Percentiles rank a stretch among this genome's conserved stretches.
phyloP scores from a whole-genome alignment of 2,888 invertebrate genomes.

The Pherbina coryleti region DNA sequence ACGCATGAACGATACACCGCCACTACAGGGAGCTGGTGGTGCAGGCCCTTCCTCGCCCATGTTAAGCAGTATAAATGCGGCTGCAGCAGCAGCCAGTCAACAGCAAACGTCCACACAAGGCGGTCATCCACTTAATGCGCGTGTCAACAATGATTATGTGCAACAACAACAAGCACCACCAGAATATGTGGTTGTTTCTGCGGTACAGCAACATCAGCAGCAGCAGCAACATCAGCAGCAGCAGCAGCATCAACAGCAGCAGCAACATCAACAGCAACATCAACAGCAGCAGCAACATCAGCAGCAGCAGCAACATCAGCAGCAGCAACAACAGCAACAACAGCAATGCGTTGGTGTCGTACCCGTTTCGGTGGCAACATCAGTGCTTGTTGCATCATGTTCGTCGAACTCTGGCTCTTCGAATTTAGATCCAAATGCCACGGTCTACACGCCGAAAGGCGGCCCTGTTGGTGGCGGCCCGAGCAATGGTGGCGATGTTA shows the following conservation, averaged over 20 bases:
- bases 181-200: slow-evolving; percentile 48
- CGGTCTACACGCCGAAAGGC: slow-evolving; percentile 89
- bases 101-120: slow-evolving; percentile 47
- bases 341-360: slow-evolving; percentile 54
- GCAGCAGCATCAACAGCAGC: slow-evolving; percentile 50
- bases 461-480: slow-evolving; percentile 67
- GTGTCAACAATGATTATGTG: slow-evolving; percentile 52
- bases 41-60: slow-evolving; percentile 67
- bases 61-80: slow-evolving; percentile 62
- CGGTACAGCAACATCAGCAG: slow-evolving; percentile 37
- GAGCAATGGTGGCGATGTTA: slow-evolving; percentile 51
- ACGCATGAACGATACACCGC: slow-evolving; percentile 72
- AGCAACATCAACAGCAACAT: slow-evolving; percentile 46
- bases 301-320: slow-evolving; percentile 45
- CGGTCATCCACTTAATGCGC: slow-evolving; percentile 57
- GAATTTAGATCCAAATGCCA: slow-evolving; percentile 90
- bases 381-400: slow-evolving; percentile 54
- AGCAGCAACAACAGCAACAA: slow-evolving; percentile 50
- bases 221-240: slow-evolving; percentile 48
- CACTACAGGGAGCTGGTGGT: slow-evolving; percentile 55
- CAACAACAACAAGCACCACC: slow-evolving; percentile 52
- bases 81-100: slow-evolving; percentile 39
- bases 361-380: slow-evolving; percentile 60
- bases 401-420: slow-evolving; percentile 56
- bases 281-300: slow-evolving; percentile 49